These are phyloP conservation scores for Trinectes maculatus DNA, from an alignment of 2,113 vertebrate genomes.

Conservation along the genomic window DNA sequence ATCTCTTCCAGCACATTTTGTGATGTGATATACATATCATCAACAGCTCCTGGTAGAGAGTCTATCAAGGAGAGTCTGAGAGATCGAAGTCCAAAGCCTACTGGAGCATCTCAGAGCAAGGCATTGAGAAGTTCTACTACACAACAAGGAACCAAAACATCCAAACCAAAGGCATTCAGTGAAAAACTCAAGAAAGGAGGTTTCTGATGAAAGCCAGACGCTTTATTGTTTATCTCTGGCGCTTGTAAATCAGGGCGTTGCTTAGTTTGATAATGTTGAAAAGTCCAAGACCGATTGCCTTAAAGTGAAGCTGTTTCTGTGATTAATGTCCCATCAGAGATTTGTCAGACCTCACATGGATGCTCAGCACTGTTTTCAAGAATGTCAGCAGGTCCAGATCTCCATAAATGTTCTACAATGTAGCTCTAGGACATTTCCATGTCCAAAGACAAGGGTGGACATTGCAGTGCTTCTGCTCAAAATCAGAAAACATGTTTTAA, in stretches of 20 bases:
- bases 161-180: background rate
- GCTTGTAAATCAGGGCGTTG: background rate
- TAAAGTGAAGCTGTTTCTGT: conserved; percentile 11
- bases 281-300: background rate
- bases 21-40: conserved; percentile 33
- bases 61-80: conserved; percentile 22
- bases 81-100: conserved; percentile 26
- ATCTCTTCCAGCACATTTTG: background rate
- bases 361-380: background rate
- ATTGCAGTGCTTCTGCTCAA: background rate
- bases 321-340: conserved; percentile 9
- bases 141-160: background rate
- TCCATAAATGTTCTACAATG: background rate
- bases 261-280: background rate
- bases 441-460: background rate
- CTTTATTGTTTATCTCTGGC: background rate
- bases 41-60: conserved; percentile 7
- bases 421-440: background rate
- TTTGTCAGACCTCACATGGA: background rate
- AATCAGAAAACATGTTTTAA: background rate
- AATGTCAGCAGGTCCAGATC: background rate
- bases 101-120: background rate
- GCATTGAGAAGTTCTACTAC: background rate
- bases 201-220: conserved; percentile 8
- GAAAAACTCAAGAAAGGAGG: background rate